Evolutionary conservation across 2,797 vertebrate genomes (phyloP).

Genomic region (Thaleichthys pacificus): DNA sequence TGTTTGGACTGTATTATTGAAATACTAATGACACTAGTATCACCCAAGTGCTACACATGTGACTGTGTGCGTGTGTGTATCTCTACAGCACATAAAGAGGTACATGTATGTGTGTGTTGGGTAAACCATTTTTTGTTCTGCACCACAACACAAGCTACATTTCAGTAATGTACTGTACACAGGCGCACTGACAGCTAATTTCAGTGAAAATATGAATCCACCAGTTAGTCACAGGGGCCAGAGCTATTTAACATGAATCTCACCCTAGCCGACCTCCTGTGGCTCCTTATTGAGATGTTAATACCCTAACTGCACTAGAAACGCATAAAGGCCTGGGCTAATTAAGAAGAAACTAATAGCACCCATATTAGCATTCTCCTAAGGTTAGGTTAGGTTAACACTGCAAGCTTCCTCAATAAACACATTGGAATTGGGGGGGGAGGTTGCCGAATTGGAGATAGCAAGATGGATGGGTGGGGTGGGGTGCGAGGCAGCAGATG

Average conservation of each 20-base stretch:
- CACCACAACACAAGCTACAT: neutral
- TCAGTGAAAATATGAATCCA: slow-evolving; percentile 25
- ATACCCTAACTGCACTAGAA: slow-evolving; percentile 13
- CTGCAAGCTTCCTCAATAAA: slow-evolving; percentile 33
- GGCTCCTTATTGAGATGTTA: slow-evolving; percentile 26
- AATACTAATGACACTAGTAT: no score
- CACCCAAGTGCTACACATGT: neutral
- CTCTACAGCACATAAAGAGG: neutral
- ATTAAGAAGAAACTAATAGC: slow-evolving; percentile 40
- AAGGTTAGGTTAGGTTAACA: slow-evolving; percentile 30
- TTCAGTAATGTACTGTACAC: neutral
- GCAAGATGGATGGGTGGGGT: slow-evolving; percentile 4
- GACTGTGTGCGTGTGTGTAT: neutral
- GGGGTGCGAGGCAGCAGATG: slow-evolving; percentile 38
- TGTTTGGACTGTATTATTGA: no score
- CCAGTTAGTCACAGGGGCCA: slow-evolving; percentile 23
- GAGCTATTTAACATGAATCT: slow-evolving; percentile 31
- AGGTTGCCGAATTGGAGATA: slow-evolving; percentile 35
- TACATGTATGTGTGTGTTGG: neutral
- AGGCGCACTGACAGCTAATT: slow-evolving; percentile 7
- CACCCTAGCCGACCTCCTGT: slow-evolving; percentile 23
- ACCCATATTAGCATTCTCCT: slow-evolving; percentile 24
- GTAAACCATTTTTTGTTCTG: neutral
- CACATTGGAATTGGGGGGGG: slow-evolving; percentile 24
- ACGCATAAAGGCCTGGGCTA: slow-evolving; percentile 28